Percentiles rank a stretch among this genome's conserved stretches.
Conservation (phyloP, 2,888 invertebrate genomes). For the Dendrolimus houi region DNA sequence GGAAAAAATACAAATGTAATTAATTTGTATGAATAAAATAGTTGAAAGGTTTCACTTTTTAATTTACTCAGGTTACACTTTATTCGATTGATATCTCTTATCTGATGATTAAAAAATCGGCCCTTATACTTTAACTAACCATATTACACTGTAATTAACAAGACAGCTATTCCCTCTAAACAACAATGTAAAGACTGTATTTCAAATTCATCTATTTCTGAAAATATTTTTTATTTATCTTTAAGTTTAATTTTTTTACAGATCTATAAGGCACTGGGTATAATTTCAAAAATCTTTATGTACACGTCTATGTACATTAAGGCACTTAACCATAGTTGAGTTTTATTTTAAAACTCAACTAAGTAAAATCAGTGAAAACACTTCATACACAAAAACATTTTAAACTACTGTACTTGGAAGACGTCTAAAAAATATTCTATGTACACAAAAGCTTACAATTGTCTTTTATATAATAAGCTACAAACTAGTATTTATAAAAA, state of each 20-base stretch:
- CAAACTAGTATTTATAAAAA: constrained; percentile 38
- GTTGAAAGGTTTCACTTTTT: no score
- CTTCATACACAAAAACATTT: not conserved
- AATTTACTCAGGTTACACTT: no score
- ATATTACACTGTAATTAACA: no score
- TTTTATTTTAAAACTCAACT: constrained; percentile 16
- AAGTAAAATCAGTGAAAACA: constrained; percentile 14
- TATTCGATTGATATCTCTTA: no score
- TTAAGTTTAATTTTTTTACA: not conserved
- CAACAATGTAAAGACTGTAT: no score
- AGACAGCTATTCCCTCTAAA: no score
- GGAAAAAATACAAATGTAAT: no score
- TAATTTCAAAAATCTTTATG: constrained; percentile 1
- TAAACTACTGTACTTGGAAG: constrained; percentile 49
- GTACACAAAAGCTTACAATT: constrained; percentile 15
- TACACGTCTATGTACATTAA: constrained; percentile 22
- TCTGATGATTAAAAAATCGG: no score
- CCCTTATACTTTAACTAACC: no score
- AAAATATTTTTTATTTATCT: no score
- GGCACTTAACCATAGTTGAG: constrained; percentile 10
- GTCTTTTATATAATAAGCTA: constrained; percentile 33
- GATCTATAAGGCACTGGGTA: not conserved
- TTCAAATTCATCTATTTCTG: no score
- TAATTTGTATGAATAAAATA: no score
- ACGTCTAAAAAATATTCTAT: constrained; percentile 9